These are phyloP conservation scores for Harpagoxenus sublaevis DNA, from an alignment of 2,888 invertebrate genomes.

Conservation along the genomic window DNA sequence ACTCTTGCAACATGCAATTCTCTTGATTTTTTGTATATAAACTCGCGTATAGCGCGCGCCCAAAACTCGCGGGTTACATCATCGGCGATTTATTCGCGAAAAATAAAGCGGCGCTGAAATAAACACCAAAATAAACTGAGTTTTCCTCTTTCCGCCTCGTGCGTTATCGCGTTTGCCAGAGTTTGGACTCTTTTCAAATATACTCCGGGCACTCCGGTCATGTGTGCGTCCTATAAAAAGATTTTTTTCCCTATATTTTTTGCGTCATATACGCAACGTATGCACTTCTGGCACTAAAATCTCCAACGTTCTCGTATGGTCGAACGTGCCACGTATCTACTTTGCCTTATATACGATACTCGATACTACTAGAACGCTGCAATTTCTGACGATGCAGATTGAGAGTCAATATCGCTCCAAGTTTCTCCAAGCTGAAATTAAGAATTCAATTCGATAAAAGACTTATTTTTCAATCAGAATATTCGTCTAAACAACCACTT, in stretches of 20 bases:
- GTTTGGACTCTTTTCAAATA: conserved; percentile 23
- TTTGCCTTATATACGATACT: conserved; percentile 23
- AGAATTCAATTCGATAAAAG: background rate
- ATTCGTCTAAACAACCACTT: background rate
- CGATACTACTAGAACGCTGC: background rate
- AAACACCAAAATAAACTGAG: conserved; percentile 50
- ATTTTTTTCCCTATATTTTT: conserved; percentile 12
- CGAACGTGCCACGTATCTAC: conserved; percentile 34
- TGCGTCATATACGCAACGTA: conserved; percentile 24
- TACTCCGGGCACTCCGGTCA: conserved; percentile 53
- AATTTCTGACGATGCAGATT: background rate
- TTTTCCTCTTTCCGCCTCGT: conserved; percentile 34
- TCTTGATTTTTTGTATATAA: background rate
- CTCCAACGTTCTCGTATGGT: conserved; percentile 20
- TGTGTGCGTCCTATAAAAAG: conserved; percentile 46
- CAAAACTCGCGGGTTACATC: conserved; percentile 28
- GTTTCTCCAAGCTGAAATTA: background rate
- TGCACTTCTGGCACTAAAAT: conserved; percentile 43
- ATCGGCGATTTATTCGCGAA: conserved; percentile 46
- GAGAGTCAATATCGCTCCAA: background rate
- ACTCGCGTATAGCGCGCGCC: background rate
- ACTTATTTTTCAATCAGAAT: conserved; percentile 5
- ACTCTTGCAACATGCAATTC: background rate
- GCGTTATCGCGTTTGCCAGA: conserved; percentile 56
- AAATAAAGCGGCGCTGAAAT: conserved; percentile 41